Base-by-base conservation (phyloP, 2,888 invertebrate species). In the Apamea anceps region DNA sequence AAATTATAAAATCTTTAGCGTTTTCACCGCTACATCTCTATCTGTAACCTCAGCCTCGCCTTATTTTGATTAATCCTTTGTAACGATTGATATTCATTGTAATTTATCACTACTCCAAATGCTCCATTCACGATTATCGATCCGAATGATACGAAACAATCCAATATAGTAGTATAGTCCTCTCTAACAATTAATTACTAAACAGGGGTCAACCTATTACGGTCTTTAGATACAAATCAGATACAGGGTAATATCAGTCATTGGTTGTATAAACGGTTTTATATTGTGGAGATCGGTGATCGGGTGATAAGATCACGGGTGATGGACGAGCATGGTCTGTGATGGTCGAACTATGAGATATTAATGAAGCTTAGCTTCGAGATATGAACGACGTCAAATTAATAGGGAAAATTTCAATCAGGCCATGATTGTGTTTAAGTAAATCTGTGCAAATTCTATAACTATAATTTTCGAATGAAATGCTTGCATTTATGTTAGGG, bases 251-350 rank as follows among this genome's bases (percentile, higher is more conserved):
- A 94, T 94, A 96, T 96, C 94, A 94, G 92, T 94, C 94, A 95
- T 94, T 93, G 92, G 93, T 89, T 93, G 94, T 94, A 95, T 94
- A 95, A 96, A 95, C 94, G 94, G 93, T 95, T 96, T 96, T 95
- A 96, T 96, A 96, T 95, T 96, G 94, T 95, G 93, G 92, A 95
- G 95, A 95, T 95, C 94, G 91, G 93, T 93, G 94, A 92, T 93
- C 91, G 82, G 80, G 83, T 92, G 96, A 96, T 96, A 96, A 96
- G 94, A 95, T 94, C 94, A 85, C 82, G 87, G 84, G 88, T 96
- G 96, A 97, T 96, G 94, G 94, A 96, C 95, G 96, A 95, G 93
- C 91, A 88, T 88, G 89, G 90, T 90, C 86, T 89, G 90, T 92
- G 89, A 90, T 92, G 90, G 88, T 90, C 87, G 91, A 90, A 91